Evolutionary conservation across 2,113 vertebrate species (phyloP).

Genomic region (Myotis davidii): DNA sequence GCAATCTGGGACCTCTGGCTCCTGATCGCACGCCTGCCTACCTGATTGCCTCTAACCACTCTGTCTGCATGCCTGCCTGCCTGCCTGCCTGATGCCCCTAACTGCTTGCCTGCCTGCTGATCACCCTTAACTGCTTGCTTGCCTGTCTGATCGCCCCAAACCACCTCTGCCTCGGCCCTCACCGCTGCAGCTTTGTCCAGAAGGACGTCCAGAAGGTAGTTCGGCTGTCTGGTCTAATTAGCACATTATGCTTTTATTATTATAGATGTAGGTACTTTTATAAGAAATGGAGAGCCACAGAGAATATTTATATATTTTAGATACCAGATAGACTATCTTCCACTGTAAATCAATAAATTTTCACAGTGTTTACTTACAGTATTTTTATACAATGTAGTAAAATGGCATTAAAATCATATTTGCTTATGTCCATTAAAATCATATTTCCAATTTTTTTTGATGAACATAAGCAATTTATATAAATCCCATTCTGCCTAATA

Average conservation of each 20-base stretch:
- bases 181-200: no score
- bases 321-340: not conserved
- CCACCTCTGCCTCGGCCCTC: fast-evolving
- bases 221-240: no score
- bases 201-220: no score
- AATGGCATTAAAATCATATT: not conserved
- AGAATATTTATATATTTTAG: not conserved
- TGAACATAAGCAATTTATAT: not conserved
- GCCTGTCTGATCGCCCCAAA: no score
- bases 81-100: no score
- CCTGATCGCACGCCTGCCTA: no score
- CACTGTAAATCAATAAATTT: slow-evolving; percentile 1
- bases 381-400: not conserved
- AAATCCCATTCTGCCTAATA: not conserved
- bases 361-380: not conserved
- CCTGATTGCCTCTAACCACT: no score
- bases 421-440: not conserved
- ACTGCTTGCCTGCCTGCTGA: no score
- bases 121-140: no score
- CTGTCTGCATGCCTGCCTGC: no score
- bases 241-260: no score
- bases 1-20: no score
- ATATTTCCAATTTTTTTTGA: not conserved
- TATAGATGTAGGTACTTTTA: not conserved
- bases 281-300: not conserved